These are phyloP conservation scores for Triops cancriformis DNA, from an alignment of 1,140 invertebrate species.

Conservation along the genomic window DNA sequence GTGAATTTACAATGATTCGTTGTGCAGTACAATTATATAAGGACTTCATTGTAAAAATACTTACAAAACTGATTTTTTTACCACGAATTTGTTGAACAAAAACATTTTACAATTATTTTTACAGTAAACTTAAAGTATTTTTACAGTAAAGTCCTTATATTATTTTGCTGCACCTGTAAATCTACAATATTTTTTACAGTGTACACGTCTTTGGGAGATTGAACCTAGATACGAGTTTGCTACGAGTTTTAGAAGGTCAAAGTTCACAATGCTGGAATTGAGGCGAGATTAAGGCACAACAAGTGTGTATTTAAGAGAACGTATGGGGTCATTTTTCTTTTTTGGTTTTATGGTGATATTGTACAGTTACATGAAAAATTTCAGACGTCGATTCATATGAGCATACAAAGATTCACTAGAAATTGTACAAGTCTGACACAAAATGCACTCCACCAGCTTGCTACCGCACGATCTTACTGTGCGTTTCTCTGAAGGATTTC, in stretches of 20 bases:
- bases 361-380: background rate
- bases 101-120: too few species aligned
- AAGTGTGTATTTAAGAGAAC: slow-evolving; percentile 10
- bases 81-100: too few species aligned
- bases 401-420: background rate
- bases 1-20: too few species aligned
- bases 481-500: background rate
- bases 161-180: too few species aligned
- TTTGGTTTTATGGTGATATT: background rate
- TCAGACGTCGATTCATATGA: background rate
- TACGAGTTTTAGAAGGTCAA: background rate
- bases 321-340: background rate
- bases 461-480: background rate
- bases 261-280: background rate
- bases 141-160: too few species aligned
- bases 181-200: too few species aligned
- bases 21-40: too few species aligned
- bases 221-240: too few species aligned
- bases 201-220: too few species aligned
- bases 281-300: background rate
- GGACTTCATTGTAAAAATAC: too few species aligned
- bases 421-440: background rate
- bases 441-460: background rate
- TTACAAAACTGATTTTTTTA: too few species aligned
- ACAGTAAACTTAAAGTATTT: too few species aligned